Conservation (phyloP, 2,888 invertebrate species). For the Drosophila peninsularis region DNA sequence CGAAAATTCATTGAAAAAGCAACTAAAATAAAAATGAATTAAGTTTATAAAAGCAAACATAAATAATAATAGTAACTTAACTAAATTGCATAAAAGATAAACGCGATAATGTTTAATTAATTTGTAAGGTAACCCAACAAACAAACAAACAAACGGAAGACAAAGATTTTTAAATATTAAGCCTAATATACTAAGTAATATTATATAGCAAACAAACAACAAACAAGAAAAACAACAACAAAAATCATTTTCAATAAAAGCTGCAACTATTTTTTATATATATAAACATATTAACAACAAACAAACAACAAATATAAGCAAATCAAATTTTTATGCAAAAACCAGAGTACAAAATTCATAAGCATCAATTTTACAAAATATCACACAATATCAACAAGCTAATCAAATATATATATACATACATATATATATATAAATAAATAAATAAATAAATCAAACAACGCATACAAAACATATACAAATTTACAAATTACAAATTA, state of each 20-base stretch:
- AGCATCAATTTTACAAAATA: conserved; percentile 60
- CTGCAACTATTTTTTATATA: conserved; percentile 76
- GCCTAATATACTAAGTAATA: conserved; percentile 60
- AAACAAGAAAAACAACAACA: conserved; percentile 2
- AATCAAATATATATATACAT: conserved; percentile 49
- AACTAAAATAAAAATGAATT: conserved; percentile 41
- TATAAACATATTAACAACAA: conserved; percentile 52
- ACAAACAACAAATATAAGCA: conserved; percentile 50
- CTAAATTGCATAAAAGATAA: conserved; percentile 42
- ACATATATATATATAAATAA: conserved; percentile 16
- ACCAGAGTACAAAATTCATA: conserved; percentile 77
- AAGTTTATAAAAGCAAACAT: conserved; percentile 16
- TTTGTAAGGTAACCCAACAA: conserved; percentile 82
- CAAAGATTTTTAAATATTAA: conserved; percentile 74
- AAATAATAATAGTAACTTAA: conserved; percentile 5
- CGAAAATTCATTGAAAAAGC: conserved; percentile 38
- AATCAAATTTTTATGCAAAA: conserved; percentile 63
- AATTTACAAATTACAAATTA: conserved; percentile 77
- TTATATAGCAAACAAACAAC: conserved; percentile 43
- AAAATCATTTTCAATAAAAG: conserved; percentile 48
- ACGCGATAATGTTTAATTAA: conserved; percentile 78
- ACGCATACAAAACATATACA: conserved; percentile 75
- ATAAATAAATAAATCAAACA: conserved; percentile 52
- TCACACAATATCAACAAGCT: conserved; percentile 56
- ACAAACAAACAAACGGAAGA: conserved; percentile 84